These are phyloP conservation scores for Arctocebus calabarensis DNA, from an alignment of 2,797 vertebrate genomes.

Conservation along the genomic window DNA sequence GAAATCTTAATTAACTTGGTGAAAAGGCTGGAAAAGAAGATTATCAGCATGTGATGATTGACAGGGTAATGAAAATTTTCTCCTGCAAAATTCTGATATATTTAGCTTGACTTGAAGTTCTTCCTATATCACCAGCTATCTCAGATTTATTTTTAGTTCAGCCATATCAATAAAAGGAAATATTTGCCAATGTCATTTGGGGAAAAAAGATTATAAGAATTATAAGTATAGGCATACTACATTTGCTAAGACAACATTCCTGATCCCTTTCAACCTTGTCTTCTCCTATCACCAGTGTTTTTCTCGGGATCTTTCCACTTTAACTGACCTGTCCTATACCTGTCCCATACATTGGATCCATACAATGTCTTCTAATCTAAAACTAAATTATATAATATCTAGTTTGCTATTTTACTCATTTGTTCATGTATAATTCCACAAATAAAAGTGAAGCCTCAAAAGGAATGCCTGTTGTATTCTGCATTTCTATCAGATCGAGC, in stretches of 20 bases:
- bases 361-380: neutral
- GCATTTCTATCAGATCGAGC: neutral
- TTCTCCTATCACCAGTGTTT: neutral
- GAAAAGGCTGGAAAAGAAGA: slow-evolving; percentile 69
- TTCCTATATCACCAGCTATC: slow-evolving; percentile 46
- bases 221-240: neutral
- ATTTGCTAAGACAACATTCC: neutral
- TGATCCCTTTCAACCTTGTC: neutral
- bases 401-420: neutral
- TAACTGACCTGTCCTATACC: neutral
- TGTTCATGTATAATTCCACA: neutral
- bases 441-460: neutral
- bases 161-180: slow-evolving; percentile 56
- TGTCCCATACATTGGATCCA: neutral
- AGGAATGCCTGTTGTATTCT: neutral
- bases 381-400: neutral
- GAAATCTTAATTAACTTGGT: slow-evolving; percentile 79
- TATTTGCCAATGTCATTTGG: neutral
- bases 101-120: slow-evolving; percentile 66
- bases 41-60: slow-evolving; percentile 72
- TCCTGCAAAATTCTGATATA: slow-evolving; percentile 58
- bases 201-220: slow-evolving; percentile 3
- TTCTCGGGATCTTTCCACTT: neutral
- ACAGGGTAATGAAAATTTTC: slow-evolving; percentile 76
- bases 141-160: slow-evolving; percentile 64